Base-by-base conservation (phyloP, 2,888 invertebrate genomes). In the Perizoma flavofasciatum region DNA sequence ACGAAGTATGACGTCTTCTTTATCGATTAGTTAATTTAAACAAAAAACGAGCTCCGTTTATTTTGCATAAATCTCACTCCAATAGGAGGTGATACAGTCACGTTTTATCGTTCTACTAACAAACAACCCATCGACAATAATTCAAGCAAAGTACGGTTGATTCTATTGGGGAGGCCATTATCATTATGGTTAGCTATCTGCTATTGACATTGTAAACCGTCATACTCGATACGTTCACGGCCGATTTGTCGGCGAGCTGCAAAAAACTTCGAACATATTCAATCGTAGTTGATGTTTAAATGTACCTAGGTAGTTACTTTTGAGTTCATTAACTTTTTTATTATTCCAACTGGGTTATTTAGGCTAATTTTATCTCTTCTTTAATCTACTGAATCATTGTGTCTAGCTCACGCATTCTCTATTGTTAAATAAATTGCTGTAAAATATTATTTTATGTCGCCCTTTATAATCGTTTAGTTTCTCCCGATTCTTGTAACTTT, bases 141-240 rank as follows among this genome's bases (percentile, higher is more conserved):
- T 73, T 78, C 75, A 78, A 76, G 71, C 75, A 73, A 76, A 74
- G 75, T 82, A 82, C 85, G 81, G 84, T 86, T 86, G 65, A 63
- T 63, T 69, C 68, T 69, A 66, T 69, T 70, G 68, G 66, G 68
- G 75, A 77, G 73, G 79, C 74, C 72, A 82, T 81, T 78, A 79
- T 74, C 77, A 77, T 78, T 75, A 75, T 71, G 72, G 66, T 71
- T 72, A 68, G 68, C 67, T 77, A 73, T 78, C 74, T 73, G 68
- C 62, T 78, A 78, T 80, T 79, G 78, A 78, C 77, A 76, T 78
- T 75, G 75, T 71, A 74, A 73, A 77, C 70, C 70, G 68, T 76
- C 73, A 70, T 70, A 72, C 61, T 60, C 68, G 69, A 74, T 72
- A 69, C 63, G 60, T 68, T 68, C 63, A 66, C 63, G 62, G 67